Evolutionary conservation across 2,888 invertebrate genomes (phyloP).

Genomic region (Norana najaformis): DNA sequence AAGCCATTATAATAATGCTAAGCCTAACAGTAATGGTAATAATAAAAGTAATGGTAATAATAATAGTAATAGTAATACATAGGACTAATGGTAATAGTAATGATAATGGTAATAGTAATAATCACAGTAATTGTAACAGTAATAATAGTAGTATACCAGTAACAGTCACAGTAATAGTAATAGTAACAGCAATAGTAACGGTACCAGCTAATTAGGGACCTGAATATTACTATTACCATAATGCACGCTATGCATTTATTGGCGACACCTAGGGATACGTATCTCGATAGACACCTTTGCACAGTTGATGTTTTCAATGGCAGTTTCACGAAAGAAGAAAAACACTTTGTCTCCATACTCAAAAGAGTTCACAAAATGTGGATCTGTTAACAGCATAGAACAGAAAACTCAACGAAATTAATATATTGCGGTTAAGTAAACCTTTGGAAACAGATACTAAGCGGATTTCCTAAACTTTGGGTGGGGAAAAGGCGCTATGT

Average conservation of each 20-base stretch:
- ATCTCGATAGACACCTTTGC: slow-evolving; percentile 76
- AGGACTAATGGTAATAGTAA: too few relatives aligned
- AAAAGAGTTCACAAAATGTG: slow-evolving; percentile 88
- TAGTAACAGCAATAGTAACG: background rate
- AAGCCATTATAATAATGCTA: too few relatives aligned
- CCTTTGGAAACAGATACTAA: background rate
- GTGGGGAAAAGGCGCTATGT: too few relatives aligned
- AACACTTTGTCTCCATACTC: slow-evolving; percentile 85
- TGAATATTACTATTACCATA: background rate
- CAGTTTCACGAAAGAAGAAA: slow-evolving; percentile 86
- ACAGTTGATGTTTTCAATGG: slow-evolving; percentile 89
- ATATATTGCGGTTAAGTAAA: background rate
- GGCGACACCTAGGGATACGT: background rate
- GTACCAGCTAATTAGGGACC: background rate
- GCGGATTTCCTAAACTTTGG: too few relatives aligned
- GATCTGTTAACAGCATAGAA: slow-evolving; percentile 16
- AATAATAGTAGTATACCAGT: too few relatives aligned
- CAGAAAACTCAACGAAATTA: background rate
- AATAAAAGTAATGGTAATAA: background rate
- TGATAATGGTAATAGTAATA: background rate
- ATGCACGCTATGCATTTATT: background rate
- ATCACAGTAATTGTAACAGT: background rate
- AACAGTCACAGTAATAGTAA: too few relatives aligned
- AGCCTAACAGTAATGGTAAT: too few relatives aligned
- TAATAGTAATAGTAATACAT: background rate